Conservation (phyloP, 92 coral and sea anemone genomes). For the Anthopleura xanthogrammica region DNA sequence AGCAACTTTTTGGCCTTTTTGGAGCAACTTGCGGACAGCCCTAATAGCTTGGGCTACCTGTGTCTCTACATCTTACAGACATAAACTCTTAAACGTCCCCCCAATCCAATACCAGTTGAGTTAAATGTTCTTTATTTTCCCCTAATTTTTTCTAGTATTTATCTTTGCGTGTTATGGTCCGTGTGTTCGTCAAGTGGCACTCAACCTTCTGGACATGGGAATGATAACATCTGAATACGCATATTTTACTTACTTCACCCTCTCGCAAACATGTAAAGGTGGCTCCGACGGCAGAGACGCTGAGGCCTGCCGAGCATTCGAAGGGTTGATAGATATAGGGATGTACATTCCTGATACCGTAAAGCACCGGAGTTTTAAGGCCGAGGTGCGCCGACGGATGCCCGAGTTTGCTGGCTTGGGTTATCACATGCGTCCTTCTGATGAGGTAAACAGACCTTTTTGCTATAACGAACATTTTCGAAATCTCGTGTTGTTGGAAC, state of each 20-base stretch:
- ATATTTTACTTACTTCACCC: conserved; percentile 47
- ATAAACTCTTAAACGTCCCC: too few relatives aligned
- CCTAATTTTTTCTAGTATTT: conserved; percentile 41
- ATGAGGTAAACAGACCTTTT: conserved; percentile 38
- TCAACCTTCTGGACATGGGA: conserved; percentile 58
- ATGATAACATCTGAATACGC: conserved; percentile 65
- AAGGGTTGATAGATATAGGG: conserved; percentile 67
- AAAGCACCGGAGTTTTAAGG: conserved; percentile 49
- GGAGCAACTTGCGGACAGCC: too few relatives aligned
- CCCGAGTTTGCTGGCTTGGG: conserved; percentile 77
- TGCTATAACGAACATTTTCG: too few relatives aligned
- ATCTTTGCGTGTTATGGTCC: conserved; percentile 60
- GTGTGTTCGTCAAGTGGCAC: conserved; percentile 61
- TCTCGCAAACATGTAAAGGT: conserved; percentile 54
- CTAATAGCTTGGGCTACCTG: too few relatives aligned
- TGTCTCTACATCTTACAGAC: too few relatives aligned
- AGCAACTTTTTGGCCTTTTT: too few relatives aligned
- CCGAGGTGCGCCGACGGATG: conserved; percentile 69
- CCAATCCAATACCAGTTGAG: too few relatives aligned
- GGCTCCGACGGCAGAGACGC: conserved; percentile 51
- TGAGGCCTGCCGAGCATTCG: conserved; percentile 74
- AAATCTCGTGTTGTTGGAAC: too few relatives aligned
- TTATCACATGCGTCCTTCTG: conserved; percentile 53
- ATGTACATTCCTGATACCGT: conserved; percentile 60
- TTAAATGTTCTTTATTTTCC: too few relatives aligned